Evolutionary conservation across 1,140 invertebrate species (phyloP).

Genomic region (Neodiprion fabricii): DNA sequence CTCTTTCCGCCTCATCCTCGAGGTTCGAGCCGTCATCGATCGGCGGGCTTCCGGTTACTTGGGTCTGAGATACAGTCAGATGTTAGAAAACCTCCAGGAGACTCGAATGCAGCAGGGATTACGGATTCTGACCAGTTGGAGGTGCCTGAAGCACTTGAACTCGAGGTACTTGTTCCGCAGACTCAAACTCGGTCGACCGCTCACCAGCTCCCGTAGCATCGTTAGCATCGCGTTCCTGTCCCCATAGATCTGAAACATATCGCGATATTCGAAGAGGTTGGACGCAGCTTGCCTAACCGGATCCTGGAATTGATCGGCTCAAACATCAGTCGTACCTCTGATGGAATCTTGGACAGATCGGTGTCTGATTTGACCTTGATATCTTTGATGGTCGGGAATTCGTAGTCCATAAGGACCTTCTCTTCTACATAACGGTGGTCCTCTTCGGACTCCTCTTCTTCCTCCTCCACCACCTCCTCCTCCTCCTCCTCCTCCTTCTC

Average conservation of each 20-base stretch:
- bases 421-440: not conserved
- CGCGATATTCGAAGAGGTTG: not conserved
- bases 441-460: not conserved
- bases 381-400: not conserved
- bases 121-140: conserved; percentile 34
- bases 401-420: not conserved
- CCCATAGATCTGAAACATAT: conserved; percentile 21
- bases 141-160: conserved; percentile 27
- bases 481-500: conserved; percentile 26
- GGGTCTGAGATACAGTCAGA: not conserved
- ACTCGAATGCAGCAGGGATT: too few relatives aligned
- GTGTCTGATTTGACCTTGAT: not conserved
- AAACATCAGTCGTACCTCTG: not conserved
- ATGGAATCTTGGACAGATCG: not conserved
- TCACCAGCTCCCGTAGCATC: conserved; percentile 28
- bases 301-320: not conserved
- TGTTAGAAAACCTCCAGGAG: too few relatives aligned
- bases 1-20: conserved; percentile 20
- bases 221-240: conserved; percentile 30
- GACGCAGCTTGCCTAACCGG: not conserved
- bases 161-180: conserved; percentile 37
- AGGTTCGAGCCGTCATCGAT: not conserved
- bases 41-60: not conserved
- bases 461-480: not conserved
- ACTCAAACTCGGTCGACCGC: conserved; percentile 25